Base-by-base conservation (phyloP, 1,140 invertebrate species). In the Nasonia longicornis region DNA sequence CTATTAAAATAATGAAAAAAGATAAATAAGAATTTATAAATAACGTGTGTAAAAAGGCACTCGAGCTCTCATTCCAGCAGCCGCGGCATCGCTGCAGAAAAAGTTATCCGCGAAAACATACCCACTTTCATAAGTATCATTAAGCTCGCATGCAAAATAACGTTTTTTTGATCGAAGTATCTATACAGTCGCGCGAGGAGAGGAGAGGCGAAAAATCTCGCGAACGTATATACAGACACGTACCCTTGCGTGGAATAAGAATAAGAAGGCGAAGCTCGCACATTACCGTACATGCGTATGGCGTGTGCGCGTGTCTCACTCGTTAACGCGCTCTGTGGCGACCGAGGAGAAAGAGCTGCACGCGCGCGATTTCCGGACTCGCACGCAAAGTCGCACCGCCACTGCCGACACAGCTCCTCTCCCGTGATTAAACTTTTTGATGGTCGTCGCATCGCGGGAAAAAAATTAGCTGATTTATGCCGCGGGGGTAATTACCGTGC, bases 401-500 rank as follows among this genome's bases (percentile, higher is more conserved):
- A 26, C 66, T 7, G 66, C 11, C 45, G 45, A 1, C 45, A 14
- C 12, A 14, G 2, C 14, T 10, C 10, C 52, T 58, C 16, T 4
- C 69, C 35, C 3, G 35, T n/a, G 69, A 71, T 71, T 38, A 38
- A 71, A 58, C 20, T 58, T 71, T 31, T 38, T 38, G 69, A 71
- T 71, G 42, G 67, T 31, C 16, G 14, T n/a, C 16, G 69, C 14
- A n/a, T 31, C 0, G 4, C 6, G 69, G 2, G 69, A n/a, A 42
- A 71, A 70, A 71, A 71, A 71, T 71, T 31, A 42, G 6, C 31
- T 71, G 35, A 71, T 71, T 71, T 71, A 71, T 71, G 6, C 69
- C 35, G 69, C 35, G 31, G 14, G 26, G 20, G 29, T 71, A 71
- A 71, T 71, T 38, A 71, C 6, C 3, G 16, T 20, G 52, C 14